Conservation (phyloP, 2,888 invertebrate genomes). For the Stegophylla sp. region DNA sequence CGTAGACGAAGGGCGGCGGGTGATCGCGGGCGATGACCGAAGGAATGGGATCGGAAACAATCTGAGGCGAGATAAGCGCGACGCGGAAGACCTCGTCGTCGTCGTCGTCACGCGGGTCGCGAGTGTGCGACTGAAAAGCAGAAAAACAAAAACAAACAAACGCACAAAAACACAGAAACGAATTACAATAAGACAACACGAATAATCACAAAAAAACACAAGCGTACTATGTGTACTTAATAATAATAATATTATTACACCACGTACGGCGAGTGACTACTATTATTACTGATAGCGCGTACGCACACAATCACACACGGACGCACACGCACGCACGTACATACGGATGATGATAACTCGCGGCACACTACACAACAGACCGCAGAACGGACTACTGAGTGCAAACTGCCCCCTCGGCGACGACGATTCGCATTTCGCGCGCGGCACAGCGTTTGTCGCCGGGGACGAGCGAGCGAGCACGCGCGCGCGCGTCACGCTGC, state of each 20-base stretch:
- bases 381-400: neutral
- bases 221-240: neutral
- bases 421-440: no score
- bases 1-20: neutral
- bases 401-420: neutral
- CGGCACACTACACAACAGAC: neutral
- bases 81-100: conserved; percentile 16
- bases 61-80: conserved; percentile 1
- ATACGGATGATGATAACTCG: neutral
- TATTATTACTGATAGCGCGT: no score
- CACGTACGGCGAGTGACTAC: no score
- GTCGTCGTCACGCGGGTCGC: neutral
- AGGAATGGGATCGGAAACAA: neutral
- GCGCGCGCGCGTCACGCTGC: no score
- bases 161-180: neutral
- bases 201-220: no score
- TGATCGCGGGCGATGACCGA: no score
- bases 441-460: no score
- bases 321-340: neutral
- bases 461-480: no score
- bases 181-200: no score
- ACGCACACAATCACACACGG: neutral
- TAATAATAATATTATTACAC: no score
- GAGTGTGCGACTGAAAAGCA: neutral
- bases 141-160: neutral